phyloP scores from a whole-genome alignment of 2,797 vertebrate species.

The Myripristis murdjan region DNA sequence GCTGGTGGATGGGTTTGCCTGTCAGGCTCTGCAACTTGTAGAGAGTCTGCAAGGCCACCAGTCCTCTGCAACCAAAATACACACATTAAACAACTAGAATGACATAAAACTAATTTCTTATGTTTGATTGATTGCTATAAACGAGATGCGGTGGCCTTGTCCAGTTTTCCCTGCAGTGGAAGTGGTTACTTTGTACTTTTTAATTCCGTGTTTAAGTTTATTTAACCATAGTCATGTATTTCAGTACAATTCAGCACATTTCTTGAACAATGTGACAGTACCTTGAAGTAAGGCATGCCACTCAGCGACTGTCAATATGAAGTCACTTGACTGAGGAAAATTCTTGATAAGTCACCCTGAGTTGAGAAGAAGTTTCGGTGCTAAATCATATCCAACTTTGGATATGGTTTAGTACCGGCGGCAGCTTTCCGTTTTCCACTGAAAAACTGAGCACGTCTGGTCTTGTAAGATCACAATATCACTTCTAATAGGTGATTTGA shows the following conservation, averaged over 20 bases:
- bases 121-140: neutral
- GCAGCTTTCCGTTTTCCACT: neutral
- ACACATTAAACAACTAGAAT: neutral
- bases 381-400: too few relatives aligned
- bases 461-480: neutral
- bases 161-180: neutral
- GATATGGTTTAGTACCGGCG: too few relatives aligned
- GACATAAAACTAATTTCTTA: neutral
- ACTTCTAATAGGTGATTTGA: too few relatives aligned
- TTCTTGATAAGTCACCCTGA: too few relatives aligned
- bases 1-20: conserved; percentile 93
- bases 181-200: neutral
- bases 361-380: neutral
- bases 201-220: too few relatives aligned
- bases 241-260: too few relatives aligned
- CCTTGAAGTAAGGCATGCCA: too few relatives aligned
- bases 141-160: neutral
- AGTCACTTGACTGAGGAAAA: too few relatives aligned
- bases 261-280: too few relatives aligned
- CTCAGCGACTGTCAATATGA: too few relatives aligned
- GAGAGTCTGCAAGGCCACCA: conserved; percentile 95
- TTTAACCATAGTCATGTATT: too few relatives aligned
- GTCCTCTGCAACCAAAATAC: conserved; percentile 84
- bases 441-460: neutral
- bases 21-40: conserved; percentile 92